Conservation (phyloP, 2,113 vertebrate species). For the Numida meleagris region DNA sequence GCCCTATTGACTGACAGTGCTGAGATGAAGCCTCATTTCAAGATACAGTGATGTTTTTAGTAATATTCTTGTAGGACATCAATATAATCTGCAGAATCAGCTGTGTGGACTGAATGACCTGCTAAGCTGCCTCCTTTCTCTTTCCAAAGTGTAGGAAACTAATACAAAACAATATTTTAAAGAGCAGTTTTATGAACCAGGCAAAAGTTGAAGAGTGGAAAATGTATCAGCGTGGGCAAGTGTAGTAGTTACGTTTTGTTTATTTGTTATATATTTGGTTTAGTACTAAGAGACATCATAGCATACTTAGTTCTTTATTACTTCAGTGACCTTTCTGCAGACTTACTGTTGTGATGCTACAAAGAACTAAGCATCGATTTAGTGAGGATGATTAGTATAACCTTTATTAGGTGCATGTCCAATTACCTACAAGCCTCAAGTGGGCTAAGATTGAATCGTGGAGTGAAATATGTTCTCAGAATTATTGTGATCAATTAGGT, state of each 20-base stretch:
- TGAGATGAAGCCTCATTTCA: neutral
- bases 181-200: neutral
- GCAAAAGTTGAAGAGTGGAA: neutral
- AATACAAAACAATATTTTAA: neutral
- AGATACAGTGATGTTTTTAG: neutral
- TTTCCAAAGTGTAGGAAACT: neutral
- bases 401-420: neutral
- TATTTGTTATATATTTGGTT: neutral
- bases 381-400: neutral
- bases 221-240: neutral
- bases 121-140: neutral
- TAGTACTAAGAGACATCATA: neutral
- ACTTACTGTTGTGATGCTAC: accelerated
- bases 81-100: neutral
- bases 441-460: neutral
- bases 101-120: neutral
- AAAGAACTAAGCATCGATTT: neutral
- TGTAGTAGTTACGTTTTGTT: neutral
- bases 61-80: neutral
- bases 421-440: neutral
- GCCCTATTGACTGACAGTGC: neutral
- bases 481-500: neutral
- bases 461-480: neutral
- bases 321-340: neutral
- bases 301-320: neutral